Conservation (phyloP, 2,797 vertebrate genomes). For the Amblyraja radiata region DNA sequence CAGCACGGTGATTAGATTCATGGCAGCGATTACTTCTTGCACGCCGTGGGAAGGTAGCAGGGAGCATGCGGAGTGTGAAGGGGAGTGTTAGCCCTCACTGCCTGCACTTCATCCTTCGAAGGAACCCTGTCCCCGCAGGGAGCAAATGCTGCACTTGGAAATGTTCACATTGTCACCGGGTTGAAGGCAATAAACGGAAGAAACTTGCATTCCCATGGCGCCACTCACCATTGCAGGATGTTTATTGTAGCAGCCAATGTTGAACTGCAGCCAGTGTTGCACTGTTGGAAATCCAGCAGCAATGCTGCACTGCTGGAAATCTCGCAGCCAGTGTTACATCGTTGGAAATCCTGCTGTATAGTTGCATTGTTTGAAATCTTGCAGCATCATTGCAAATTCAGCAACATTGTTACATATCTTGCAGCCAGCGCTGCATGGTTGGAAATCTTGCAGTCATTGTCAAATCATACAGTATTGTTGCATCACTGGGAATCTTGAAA, state of each 20-base stretch:
- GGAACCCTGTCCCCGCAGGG: not conserved
- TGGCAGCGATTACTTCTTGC: not conserved
- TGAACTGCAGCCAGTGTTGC: not conserved
- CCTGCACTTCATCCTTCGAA: no score
- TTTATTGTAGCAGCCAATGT: not conserved
- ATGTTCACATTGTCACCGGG: not conserved
- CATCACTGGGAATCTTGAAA: not conserved
- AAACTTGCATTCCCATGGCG: not conserved
- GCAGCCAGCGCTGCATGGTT: no score
- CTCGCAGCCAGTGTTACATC: not conserved
- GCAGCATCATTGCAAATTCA: not conserved
- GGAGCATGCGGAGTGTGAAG: not conserved
- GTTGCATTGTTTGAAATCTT: not conserved
- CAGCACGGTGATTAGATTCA: slow-evolving; percentile 13
- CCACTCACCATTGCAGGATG: not conserved
- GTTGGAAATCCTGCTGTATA: not conserved
- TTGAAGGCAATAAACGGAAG: not conserved
- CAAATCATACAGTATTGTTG: not conserved
- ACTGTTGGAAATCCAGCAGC: not conserved
- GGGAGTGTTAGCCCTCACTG: no score
- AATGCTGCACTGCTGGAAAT: no score
- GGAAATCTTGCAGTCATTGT: no score
- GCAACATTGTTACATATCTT: no score
- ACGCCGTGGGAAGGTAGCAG: not conserved
- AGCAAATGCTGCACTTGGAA: not conserved